Evolutionary conservation across 2,113 vertebrate species (phyloP), one percentile per base, ranked within the genome.

Genomic region (Sinocyclocheilus rhinocerous): DNA sequence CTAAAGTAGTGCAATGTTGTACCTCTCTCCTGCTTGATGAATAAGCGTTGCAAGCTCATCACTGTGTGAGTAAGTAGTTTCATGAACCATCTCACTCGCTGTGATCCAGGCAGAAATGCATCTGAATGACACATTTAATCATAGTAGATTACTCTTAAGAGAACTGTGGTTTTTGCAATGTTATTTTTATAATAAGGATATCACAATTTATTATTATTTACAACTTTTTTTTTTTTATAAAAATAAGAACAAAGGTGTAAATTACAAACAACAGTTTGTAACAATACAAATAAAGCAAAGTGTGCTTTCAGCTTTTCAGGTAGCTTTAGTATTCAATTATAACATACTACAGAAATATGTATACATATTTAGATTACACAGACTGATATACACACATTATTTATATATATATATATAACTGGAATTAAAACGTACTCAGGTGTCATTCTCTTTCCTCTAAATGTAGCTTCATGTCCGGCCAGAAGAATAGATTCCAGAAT

Each of bases 11-110:
- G 20, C 61, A 61, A 81, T 69, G 13, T 22, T 50, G 36, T 78
- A 95, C 96, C 95, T 96, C 75, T 76, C 86, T 79, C 93, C 95
- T 13, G 93, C 93, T 36, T 94, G 93, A 82, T 95, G 92, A 91
- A 95, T 84, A 85, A 96, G 85, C 10, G 87, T 50, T 2, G 92
- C 45, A 0, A 96, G 93, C 72, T 90, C 90, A 4, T 91, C 90
- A n/a, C 63, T 92, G 59, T 95, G 93, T 65, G 90, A 84, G 22
- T 96, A 96, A 2, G 95, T 97, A 75, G 93, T 77, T 59, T 93
- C 91, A 89, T 94, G 81, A 70, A 92, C 88, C 55, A 76, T 55
- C 87, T 95, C 89, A 36, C 93, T 95, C 2, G 86, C 91, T 75
- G 80, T 70, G 72, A 96, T 85, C 76, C 92, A 91, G 83, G 94